Percentiles rank a stretch among this genome's conserved stretches.
These are phyloP conservation scores for Acropora yongei DNA, from an alignment of 64 coral and sea anemone species.

Conservation along the genomic window DNA sequence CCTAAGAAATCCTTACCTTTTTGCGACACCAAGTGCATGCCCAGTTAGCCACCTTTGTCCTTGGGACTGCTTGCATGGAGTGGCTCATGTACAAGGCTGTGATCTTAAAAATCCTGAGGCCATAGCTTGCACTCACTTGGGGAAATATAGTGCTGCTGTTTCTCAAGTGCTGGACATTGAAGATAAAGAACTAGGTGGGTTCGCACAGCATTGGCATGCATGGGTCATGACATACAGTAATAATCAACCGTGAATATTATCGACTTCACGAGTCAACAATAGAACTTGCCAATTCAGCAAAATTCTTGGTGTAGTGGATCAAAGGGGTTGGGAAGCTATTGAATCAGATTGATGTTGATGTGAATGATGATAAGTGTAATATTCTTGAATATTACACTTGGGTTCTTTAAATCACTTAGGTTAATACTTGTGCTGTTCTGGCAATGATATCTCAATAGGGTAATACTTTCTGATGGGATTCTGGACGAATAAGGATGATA, in stretches of 20 bases:
- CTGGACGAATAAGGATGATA: too few relatives aligned
- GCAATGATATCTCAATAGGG: too few relatives aligned
- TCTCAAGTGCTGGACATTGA: constrained; percentile 19
- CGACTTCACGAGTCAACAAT: background rate
- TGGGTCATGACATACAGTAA: constrained; percentile 30
- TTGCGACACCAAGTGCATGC: constrained; percentile 13
- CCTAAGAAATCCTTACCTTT: constrained; percentile 38
- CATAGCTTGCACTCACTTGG: constrained; percentile 20
- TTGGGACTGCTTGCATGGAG: constrained; percentile 24
- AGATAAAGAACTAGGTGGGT: background rate
- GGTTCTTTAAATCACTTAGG: too few relatives aligned
- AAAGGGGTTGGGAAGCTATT: background rate
- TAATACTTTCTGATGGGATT: too few relatives aligned
- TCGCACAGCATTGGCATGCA: background rate
- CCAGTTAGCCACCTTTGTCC: background rate
- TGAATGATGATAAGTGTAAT: background rate
- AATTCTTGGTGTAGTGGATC: background rate
- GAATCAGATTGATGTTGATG: constrained; percentile 12
- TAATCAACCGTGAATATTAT: background rate
- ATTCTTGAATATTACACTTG: too few relatives aligned
- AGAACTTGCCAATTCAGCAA: background rate
- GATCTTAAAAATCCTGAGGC: constrained; percentile 7
- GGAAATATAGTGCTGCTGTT: constrained; percentile 52
- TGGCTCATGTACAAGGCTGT: background rate
- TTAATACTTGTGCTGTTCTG: too few relatives aligned